Evolutionary conservation across 2,888 invertebrate species (phyloP), one percentile per base, ranked within the genome.

Genomic region (Drosophila leonis): DNA sequence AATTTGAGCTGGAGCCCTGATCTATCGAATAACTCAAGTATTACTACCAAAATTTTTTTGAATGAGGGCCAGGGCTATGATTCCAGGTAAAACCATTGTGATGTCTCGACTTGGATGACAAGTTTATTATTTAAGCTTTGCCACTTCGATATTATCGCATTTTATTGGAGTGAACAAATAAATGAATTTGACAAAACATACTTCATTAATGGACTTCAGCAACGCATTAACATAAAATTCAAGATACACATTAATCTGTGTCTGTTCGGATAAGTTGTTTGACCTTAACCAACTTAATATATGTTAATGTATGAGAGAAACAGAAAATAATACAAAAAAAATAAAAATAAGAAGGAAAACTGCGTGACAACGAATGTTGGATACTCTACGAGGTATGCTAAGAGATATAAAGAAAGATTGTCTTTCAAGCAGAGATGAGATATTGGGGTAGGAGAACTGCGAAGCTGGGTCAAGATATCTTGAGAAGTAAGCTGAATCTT

Each of bases 221-320:
- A 44, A 41, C 13, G 39, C 41, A 42, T 68, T n/a, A 55, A 35
- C 56, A 44, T 67, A 48, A 54, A 57, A 57, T 60, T 39, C 33
- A 27, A 54, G 46, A 60, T 18, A 60, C 60, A 67, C 75, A 61
- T 75, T 69, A 74, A 65, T 75, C 59, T 73, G 73, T 61, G 46
- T 44, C 57, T 46, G 57, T 46, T 33, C 33, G n/a, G 20, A 46
- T 46, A 46, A 46, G 57, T 35, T 35, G 46, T 35, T 78, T 75
- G 75, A 75, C 75, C 75, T 75, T 75, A 75, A 75, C 75, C 75
- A 78, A 75, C 78, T 77, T 75, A 76, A 76, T 57, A 57, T 56
- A 56, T 56, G 56, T 33, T 37, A 56, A 56, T 56, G 56, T 20
- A 31, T 6, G 42, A 56, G 42, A 31, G 31, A 33, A 20, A 31